Evolutionary conservation across 2,797 vertebrate genomes (phyloP).

Genomic region (Gambusia yucatana): DNA sequence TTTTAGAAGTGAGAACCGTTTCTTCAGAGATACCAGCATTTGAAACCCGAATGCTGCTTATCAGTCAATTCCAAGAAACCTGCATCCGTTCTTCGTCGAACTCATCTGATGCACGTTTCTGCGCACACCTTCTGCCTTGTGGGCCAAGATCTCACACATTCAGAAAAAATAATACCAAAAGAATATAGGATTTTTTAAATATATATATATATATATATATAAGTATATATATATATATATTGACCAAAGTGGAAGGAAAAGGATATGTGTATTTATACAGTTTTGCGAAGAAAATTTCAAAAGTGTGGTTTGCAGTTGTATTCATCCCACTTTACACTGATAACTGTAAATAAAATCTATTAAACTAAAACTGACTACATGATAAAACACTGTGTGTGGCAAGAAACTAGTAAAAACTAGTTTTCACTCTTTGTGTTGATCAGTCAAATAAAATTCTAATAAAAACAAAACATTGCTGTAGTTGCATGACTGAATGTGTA

Average conservation of each 20-base stretch:
- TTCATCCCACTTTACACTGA: background rate
- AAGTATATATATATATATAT: background rate
- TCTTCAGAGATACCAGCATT: background rate
- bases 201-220: background rate
- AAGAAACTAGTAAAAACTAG: no score
- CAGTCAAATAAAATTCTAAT: background rate
- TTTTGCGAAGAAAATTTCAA: background rate
- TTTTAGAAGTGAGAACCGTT: background rate
- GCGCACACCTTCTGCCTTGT: background rate
- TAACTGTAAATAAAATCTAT: background rate
- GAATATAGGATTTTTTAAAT: no score
- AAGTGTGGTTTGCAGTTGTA: background rate
- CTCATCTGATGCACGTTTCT: background rate
- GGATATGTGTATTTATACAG: background rate
- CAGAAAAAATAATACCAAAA: background rate
- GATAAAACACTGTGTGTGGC: background rate
- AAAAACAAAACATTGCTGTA: background rate
- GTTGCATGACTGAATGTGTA: background rate
- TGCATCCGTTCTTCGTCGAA: background rate
- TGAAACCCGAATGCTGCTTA: constrained; percentile 1
- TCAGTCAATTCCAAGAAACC: constrained; percentile 3
- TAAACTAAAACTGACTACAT: background rate
- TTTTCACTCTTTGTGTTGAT: no score
- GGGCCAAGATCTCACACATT: background rate
- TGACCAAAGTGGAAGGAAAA: background rate